phyloP scores from a whole-genome alignment of 1,140 invertebrate species.

The Trichomalopsis sarcophagae region DNA sequence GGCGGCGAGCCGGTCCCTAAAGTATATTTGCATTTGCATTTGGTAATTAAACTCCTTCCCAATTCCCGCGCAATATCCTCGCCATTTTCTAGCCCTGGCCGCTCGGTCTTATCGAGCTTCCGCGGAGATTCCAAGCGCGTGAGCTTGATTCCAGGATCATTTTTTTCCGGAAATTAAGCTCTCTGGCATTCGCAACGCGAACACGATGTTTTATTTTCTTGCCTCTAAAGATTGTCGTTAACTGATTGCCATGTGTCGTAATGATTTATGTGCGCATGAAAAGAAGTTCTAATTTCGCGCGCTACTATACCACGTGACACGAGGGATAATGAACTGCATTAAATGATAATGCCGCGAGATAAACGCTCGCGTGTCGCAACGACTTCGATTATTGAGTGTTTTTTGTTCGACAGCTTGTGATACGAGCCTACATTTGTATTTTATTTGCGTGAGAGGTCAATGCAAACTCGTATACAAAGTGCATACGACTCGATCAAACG shows the following conservation, averaged over 20 bases:
- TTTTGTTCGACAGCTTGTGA: neutral
- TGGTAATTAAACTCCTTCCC: constrained; percentile 64
- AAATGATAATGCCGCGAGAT: neutral
- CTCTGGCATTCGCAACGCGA: too few species aligned
- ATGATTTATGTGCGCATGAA: neutral
- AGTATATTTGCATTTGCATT: constrained; percentile 70
- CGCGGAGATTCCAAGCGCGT: neutral
- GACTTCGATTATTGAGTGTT: neutral
- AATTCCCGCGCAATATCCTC: constrained; percentile 55
- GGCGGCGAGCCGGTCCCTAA: constrained; percentile 56
- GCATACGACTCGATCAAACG: neutral
- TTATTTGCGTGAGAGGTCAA: neutral
- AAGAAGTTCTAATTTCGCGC: neutral
- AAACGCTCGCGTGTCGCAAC: neutral
- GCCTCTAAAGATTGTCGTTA: too few species aligned
- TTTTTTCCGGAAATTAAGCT: too few species aligned
- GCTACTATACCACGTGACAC: neutral
- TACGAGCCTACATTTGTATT: neutral
- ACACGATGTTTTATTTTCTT: too few species aligned
- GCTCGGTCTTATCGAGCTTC: constrained; percentile 62
- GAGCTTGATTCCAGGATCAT: too few species aligned
- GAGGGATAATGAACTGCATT: neutral
- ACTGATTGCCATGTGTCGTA: neutral
- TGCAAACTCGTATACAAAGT: neutral
- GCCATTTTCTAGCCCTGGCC: constrained; percentile 17